phyloP scores from a whole-genome alignment of 2,113 vertebrate species.

The Antechinus stuartii region DNA sequence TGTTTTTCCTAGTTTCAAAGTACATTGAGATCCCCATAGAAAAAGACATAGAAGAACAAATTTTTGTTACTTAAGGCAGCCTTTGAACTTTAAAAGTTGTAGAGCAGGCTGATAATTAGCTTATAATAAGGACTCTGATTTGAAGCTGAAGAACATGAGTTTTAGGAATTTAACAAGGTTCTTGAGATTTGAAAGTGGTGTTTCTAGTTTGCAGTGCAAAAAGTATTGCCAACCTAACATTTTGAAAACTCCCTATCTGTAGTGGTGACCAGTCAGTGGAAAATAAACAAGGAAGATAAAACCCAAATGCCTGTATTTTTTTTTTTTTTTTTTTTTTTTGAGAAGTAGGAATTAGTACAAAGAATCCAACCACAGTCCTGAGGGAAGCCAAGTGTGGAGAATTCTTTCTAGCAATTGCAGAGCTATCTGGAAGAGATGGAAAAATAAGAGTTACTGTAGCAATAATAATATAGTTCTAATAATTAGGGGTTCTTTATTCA shows the following conservation, averaged over 20 bases:
- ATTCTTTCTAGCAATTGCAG: not conserved
- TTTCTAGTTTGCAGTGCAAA: not conserved
- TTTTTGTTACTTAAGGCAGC: not conserved
- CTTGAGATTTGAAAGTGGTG: not conserved
- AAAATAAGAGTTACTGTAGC: not conserved
- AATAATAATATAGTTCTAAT: not conserved
- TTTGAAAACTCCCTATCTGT: not conserved
- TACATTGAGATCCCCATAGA: not conserved
- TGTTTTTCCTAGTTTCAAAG: not conserved
- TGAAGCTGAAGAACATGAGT: not conserved
- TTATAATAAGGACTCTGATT: not conserved
- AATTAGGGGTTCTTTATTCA: not conserved
- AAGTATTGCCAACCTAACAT: not conserved
- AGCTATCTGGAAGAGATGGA: not conserved
- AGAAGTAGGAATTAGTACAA: not conserved
- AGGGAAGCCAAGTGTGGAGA: not conserved
- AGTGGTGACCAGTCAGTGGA: not conserved
- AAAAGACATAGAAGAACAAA: not conserved
- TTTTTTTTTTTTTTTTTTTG: not conserved
- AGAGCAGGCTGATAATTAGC: not conserved
- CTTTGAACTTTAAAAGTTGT: not conserved
- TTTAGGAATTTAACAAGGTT: not conserved
- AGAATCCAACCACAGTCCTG: not conserved
- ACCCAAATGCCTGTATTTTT: not conserved
- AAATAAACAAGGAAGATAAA: not conserved